Base-by-base conservation (phyloP, 2,113 vertebrate species). In the Pyxicephalus adspersus region DNA sequence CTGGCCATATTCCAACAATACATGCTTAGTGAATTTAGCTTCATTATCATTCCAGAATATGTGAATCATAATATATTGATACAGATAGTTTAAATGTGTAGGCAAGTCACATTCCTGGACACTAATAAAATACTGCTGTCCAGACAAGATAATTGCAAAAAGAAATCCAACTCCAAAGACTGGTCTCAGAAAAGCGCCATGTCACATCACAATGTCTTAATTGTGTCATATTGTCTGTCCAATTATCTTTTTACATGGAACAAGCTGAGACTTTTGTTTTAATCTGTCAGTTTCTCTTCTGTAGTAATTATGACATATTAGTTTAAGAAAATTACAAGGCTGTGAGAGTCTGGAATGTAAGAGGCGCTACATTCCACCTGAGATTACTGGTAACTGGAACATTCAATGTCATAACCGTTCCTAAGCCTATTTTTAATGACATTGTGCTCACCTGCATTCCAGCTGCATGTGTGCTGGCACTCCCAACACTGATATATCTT, bases 341-440 rank as follows among this genome's bases (percentile, higher is more conserved):
- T 52, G 68, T 25, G 19, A 34, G 23, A 73, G 45, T 45, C 13
- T 58, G 61, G 18, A 75, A 66, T 75, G 70, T 74, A 20, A 73
- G 60, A 38, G 45, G 50, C 64, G 68, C 65, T 11, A 65, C 60
- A 65, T 73, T 81, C 60, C 38, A 73, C 22, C 15, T 38, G 25
- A 54, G 79, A 79, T 79, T 79, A n/a, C n/a, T n/a, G n/a, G n/a
- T n/a, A 70, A 45, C 22, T 70, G 31, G 38, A 77, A 78, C 63
- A n/a, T 57, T 15, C 22, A 77, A 64, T 51, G 61, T 79, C 64
- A 16, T 29, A 25, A 31, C 22, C 34, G 26, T 26, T 68, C 16
- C 45, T 6, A 34, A 38, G 34, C 26, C 57, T 67, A n/a, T 31
- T 70, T 68, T 66, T 78, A 57, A 67, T 67, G 38, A 45, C 38